Evolutionary conservation across 2,113 vertebrate genomes (phyloP).

Genomic region (Nothobranchius furzeri): DNA sequence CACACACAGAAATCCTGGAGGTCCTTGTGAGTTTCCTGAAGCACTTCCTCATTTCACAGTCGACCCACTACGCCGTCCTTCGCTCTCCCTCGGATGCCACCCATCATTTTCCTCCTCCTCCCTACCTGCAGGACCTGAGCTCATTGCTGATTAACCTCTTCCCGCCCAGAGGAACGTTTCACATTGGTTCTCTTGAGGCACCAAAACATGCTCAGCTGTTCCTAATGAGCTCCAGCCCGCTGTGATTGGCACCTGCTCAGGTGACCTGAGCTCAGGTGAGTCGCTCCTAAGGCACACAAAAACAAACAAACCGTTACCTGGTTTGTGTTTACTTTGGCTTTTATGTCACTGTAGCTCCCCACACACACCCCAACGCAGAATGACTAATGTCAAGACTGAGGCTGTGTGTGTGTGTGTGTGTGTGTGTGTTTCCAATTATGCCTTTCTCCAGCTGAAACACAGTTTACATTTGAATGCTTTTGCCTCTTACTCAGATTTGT

Average conservation of each 20-base stretch:
- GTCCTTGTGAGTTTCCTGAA: conserved; percentile 63
- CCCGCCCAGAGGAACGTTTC: conserved; percentile 63
- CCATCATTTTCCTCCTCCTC: conserved; percentile 34
- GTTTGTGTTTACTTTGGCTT: too few species aligned
- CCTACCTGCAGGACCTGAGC: conserved; percentile 58
- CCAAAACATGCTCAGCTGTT: conserved; percentile 47
- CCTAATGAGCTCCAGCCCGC: conserved; percentile 71
- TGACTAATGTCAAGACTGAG: too few species aligned
- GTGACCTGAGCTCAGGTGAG: conserved; percentile 5
- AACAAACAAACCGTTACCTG: too few species aligned
- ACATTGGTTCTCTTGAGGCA: conserved; percentile 59
- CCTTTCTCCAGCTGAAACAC: too few species aligned
- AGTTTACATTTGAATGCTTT: too few species aligned
- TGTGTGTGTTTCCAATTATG: too few species aligned
- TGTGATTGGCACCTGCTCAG: conserved; percentile 64
- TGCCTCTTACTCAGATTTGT: too few species aligned
- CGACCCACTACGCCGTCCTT: conserved; percentile 59
- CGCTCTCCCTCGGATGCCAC: conserved; percentile 42
- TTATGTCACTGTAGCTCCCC: too few species aligned
- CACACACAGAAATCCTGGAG: conserved; percentile 34
- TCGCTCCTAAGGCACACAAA: too few species aligned
- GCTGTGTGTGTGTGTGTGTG: too few species aligned
- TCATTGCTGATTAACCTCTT: conserved; percentile 72
- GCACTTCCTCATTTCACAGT: conserved; percentile 70
- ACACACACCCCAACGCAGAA: too few species aligned